Conservation (phyloP, 2,113 vertebrate genomes). For the Anolis carolinensis region DNA sequence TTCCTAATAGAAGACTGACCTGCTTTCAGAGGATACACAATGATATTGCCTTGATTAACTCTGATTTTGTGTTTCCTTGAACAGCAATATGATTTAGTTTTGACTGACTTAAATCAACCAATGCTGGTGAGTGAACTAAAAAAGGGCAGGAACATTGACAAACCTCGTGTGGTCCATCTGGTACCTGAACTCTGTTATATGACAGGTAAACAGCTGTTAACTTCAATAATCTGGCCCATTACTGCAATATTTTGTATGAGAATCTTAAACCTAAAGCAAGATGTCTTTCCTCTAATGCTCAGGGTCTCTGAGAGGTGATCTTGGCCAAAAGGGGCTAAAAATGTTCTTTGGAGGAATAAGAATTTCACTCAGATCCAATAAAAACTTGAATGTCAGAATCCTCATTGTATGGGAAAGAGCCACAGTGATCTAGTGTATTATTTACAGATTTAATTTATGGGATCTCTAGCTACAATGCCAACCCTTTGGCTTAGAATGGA, state of each 20-base stretch:
- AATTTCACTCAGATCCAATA: background rate
- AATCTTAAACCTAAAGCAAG: background rate
- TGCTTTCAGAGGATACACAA: background rate
- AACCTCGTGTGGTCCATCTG: conserved; percentile 63
- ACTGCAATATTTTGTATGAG: background rate
- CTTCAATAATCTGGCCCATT: background rate
- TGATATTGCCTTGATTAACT: background rate
- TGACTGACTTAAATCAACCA: conserved; percentile 73
- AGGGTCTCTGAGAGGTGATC: background rate
- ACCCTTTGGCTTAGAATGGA: too few species aligned
- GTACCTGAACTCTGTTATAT: conserved; percentile 73
- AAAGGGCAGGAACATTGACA: conserved; percentile 31
- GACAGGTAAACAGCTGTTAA: conserved; percentile 62
- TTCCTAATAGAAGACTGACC: background rate
- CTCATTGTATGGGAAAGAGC: background rate
- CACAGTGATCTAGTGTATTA: background rate
- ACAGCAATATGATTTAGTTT: conserved; percentile 68
- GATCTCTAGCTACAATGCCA: background rate
- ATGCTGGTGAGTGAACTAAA: conserved; percentile 73
- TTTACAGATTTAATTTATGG: background rate
- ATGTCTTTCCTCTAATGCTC: background rate
- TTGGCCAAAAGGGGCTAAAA: background rate
- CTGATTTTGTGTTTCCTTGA: conserved; percentile 14
- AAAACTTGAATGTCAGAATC: background rate
- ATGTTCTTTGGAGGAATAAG: background rate